Evolutionary conservation across 2,888 invertebrate genomes (phyloP).

Genomic region (Xanthia togata): DNA sequence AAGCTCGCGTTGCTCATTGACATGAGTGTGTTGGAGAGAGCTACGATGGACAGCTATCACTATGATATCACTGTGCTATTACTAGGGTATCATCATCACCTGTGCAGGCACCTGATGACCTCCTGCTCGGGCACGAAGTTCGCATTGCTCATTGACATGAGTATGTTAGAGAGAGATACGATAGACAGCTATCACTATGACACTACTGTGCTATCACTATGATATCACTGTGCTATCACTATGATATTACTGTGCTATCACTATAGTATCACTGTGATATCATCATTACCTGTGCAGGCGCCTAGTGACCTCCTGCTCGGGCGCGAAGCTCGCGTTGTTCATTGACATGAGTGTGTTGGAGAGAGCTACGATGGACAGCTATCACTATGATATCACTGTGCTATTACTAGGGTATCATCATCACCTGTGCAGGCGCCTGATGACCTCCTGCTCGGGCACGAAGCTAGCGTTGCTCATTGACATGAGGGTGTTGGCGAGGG

Average conservation of each 20-base stretch:
- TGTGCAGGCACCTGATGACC: conserved; percentile 93
- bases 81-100: conserved; percentile 79
- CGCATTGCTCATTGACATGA: conserved; percentile 92
- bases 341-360: conserved; percentile 99
- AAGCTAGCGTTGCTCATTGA: conserved; percentile 99
- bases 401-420: not conserved
- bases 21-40: no score
- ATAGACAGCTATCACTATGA: conserved; percentile 85
- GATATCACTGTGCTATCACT: not conserved
- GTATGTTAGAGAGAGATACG: no score
- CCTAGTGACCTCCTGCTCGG: conserved; percentile 95
- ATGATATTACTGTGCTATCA: not conserved
- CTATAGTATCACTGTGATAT: not conserved
- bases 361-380: conserved; percentile 96
- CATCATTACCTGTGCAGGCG: conserved; percentile 92
- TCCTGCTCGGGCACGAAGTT: conserved; percentile 97
- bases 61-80: not conserved
- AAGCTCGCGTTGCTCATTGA: conserved; percentile 90
- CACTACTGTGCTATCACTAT: conserved; percentile 77
- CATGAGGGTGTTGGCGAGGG: conserved; percentile 99
- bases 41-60: not conserved
- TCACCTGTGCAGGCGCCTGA: conserved; percentile 93
- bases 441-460: conserved; percentile 96
- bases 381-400: not conserved
- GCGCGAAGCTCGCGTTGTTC: conserved; percentile 98